These are phyloP conservation scores for Hydroisotoma schaefferi DNA, from an alignment of 2,888 invertebrate species.

Conservation along the genomic window DNA sequence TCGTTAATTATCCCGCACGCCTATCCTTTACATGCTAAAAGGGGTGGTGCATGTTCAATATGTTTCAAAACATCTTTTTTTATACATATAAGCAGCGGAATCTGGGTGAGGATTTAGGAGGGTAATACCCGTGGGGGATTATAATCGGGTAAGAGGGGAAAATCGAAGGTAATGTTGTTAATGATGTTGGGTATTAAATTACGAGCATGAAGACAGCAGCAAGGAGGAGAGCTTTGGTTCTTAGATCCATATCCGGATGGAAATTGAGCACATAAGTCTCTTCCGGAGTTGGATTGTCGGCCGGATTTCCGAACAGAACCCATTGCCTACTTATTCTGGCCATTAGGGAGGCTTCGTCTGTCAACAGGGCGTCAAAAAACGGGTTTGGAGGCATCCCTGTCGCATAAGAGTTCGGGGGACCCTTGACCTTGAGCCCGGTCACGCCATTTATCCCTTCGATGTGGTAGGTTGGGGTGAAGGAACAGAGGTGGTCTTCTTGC, in stretches of 20 bases:
- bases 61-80: too few species aligned
- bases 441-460: conserved; percentile 16
- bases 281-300: conserved; percentile 29
- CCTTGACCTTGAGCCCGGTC: conserved; percentile 32
- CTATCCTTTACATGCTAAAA: too few species aligned
- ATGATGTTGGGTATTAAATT: conserved; percentile 2
- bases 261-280: conserved; percentile 36
- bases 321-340: conserved; percentile 38
- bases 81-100: too few species aligned
- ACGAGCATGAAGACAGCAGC: conserved; percentile 41
- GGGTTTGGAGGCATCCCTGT: conserved; percentile 38
- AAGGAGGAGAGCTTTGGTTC: conserved; percentile 34
- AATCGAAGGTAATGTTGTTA: too few species aligned
- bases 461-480: conserved; percentile 39
- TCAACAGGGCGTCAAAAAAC: conserved; percentile 34
- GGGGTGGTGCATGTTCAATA: too few species aligned
- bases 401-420: conserved; percentile 26
- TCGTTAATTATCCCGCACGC: too few species aligned
- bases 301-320: conserved; percentile 31
- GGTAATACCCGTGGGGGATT: too few species aligned
- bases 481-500: conserved; percentile 38
- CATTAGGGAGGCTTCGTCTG: conserved; percentile 38
- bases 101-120: too few species aligned
- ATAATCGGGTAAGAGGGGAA: too few species aligned
- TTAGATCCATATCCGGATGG: conserved; percentile 40